phyloP scores from a whole-genome alignment of 1,140 invertebrate species.

The Cyclina sinensis region DNA sequence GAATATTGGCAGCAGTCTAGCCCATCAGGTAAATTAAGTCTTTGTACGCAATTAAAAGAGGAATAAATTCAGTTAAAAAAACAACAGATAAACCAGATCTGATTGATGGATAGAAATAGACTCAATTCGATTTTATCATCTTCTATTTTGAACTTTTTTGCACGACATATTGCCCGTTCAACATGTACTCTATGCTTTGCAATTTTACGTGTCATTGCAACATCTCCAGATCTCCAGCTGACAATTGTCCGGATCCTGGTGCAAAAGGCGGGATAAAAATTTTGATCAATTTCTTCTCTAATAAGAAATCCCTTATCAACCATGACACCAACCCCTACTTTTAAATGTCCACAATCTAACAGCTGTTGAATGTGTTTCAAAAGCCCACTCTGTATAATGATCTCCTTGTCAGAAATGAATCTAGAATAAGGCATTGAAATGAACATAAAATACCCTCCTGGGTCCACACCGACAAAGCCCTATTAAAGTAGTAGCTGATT shows the following conservation, averaged over 20 bases:
- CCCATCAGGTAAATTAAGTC: constrained; percentile 11
- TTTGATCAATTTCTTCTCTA: constrained; percentile 52
- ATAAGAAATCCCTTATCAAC: constrained; percentile 59
- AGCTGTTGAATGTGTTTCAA: constrained; percentile 15
- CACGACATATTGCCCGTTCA: constrained; percentile 46
- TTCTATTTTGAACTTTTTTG: constrained; percentile 60
- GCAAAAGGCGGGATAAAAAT: constrained; percentile 55
- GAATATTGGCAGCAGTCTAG: too few species aligned
- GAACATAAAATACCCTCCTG: constrained; percentile 65
- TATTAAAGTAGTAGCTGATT: constrained; percentile 72
- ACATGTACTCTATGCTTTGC: constrained; percentile 48
- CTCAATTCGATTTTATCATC: constrained; percentile 27
- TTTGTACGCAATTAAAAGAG: constrained; percentile 12
- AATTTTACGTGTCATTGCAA: constrained; percentile 44
- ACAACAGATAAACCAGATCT: constrained; percentile 59
- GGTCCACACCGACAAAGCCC: constrained; percentile 66
- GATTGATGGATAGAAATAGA: constrained; percentile 51
- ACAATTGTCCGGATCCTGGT: constrained; percentile 46
- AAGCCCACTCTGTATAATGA: constrained; percentile 60
- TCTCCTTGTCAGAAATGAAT: constrained; percentile 70
- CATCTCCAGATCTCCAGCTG: constrained; percentile 45
- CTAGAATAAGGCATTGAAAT: constrained; percentile 70
- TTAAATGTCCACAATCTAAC: constrained; percentile 4
- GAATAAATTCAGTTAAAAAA: constrained; percentile 60
- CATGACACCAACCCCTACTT: constrained; percentile 61